These are phyloP conservation scores for Halcyon senegalensis DNA, from an alignment of 2,113 vertebrate genomes.

Conservation along the genomic window DNA sequence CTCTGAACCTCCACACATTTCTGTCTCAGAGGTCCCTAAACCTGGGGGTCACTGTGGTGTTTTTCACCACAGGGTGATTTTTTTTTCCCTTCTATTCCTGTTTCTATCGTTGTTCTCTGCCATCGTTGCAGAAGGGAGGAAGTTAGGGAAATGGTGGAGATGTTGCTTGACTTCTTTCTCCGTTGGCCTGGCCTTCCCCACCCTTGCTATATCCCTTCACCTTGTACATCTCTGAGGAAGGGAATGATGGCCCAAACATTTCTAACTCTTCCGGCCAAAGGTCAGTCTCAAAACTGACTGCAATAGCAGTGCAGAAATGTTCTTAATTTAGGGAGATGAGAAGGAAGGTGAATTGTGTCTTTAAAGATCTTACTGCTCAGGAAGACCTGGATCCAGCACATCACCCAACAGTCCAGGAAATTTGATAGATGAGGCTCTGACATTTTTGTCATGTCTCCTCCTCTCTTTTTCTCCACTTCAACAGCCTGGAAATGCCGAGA, in stretches of 20 bases:
- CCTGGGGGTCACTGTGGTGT: neutral
- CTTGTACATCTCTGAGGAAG: neutral
- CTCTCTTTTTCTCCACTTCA: conserved; percentile 2
- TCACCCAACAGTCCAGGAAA: conserved; percentile 33
- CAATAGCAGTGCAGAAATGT: neutral
- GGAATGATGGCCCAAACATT: neutral
- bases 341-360: conserved; percentile 11
- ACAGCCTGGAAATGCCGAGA: conserved; percentile 20
- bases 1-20: neutral
- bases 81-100: neutral
- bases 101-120: neutral
- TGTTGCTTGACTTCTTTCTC: neutral
- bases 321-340: conserved; percentile 5
- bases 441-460: conserved; percentile 62
- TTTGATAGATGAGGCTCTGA: conserved; percentile 69
- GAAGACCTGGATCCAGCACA: conserved; percentile 27
- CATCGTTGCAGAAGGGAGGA: neutral
- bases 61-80: neutral
- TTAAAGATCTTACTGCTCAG: conserved; percentile 22
- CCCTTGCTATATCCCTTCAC: neutral
- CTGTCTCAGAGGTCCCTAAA: neutral
- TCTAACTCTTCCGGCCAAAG: neutral
- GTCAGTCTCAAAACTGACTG: neutral
- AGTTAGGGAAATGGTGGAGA: neutral
- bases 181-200: neutral